These are phyloP conservation scores for Cheilosia vulpina DNA, from an alignment of 2,888 invertebrate genomes.

Conservation along the genomic window DNA sequence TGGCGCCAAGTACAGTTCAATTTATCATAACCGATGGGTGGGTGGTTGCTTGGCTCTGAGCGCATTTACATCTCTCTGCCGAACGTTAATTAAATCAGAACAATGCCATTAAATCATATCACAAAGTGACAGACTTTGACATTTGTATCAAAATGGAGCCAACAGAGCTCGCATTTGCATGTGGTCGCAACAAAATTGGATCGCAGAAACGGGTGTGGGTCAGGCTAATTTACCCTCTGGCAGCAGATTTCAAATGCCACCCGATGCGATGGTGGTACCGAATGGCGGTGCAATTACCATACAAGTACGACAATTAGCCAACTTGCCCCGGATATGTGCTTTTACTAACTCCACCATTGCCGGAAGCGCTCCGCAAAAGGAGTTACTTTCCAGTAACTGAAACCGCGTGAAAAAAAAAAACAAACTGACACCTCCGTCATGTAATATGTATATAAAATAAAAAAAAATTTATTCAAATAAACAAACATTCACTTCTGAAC, in stretches of 20 bases:
- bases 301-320: slow-evolving; percentile 34
- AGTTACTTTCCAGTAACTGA: too few species aligned
- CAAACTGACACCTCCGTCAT: slow-evolving; percentile 52
- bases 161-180: slow-evolving; percentile 54
- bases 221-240: slow-evolving; percentile 53
- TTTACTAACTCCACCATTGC: neutral
- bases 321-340: slow-evolving; percentile 12
- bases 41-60: slow-evolving; percentile 63
- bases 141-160: slow-evolving; percentile 70
- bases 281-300: slow-evolving; percentile 12
- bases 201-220: slow-evolving; percentile 69
- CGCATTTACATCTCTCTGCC: slow-evolving; percentile 68
- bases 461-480: slow-evolving; percentile 74
- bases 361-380: slow-evolving; percentile 6
- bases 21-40: slow-evolving; percentile 70
- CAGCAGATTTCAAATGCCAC: slow-evolving; percentile 62
- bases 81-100: slow-evolving; percentile 73
- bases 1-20: slow-evolving; percentile 72
- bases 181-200: slow-evolving; percentile 62
- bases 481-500: slow-evolving; percentile 75
- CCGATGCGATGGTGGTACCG: slow-evolving; percentile 47
- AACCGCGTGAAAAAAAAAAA: neutral
- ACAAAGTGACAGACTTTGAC: slow-evolving; percentile 72
- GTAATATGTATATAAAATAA: slow-evolving; percentile 54
- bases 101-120: slow-evolving; percentile 74